A percentile compares a stretch with the other conserved stretches of the same genome.
Evolutionary conservation across 2,888 invertebrate genomes (phyloP).

Genomic region (Synergus laeviventris): DNA sequence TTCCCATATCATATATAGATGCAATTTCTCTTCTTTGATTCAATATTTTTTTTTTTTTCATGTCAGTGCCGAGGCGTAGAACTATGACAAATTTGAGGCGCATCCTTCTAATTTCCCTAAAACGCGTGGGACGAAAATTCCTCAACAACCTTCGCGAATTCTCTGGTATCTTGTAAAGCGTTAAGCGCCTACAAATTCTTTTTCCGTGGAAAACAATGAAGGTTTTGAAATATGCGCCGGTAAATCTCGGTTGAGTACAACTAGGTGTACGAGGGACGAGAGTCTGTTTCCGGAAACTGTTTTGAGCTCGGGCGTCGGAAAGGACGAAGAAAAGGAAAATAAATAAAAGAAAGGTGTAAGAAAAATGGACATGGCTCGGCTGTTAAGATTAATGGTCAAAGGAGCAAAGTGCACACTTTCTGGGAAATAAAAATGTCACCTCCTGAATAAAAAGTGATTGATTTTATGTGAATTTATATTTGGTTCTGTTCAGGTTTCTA

Average conservation of each 20-base stretch:
- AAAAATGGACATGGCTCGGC: not conserved
- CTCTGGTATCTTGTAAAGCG: not conserved
- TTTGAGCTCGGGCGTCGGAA: not conserved
- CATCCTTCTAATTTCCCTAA: constrained; percentile 8
- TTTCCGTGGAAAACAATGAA: constrained; percentile 48
- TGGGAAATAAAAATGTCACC: not conserved
- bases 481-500: not conserved
- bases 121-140: constrained; percentile 18
- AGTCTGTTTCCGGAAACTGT: constrained; percentile 20
- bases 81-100: not conserved
- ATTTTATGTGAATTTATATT: not conserved
- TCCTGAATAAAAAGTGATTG: not conserved
- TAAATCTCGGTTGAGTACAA: constrained; percentile 45
- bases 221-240: constrained; percentile 42
- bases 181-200: constrained; percentile 48
- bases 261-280: not conserved
- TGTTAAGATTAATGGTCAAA: constrained; percentile 9
- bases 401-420: not conserved
- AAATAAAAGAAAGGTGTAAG: too few relatives aligned
- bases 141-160: constrained; percentile 19
- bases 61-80: not conserved
- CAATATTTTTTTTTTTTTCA: not conserved
- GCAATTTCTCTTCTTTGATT: too few relatives aligned
- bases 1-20: not conserved
- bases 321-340: not conserved